A percentile compares a stretch with the other conserved stretches of the same genome.
Conservation (phyloP, 1,140 invertebrate species). For the Neodiprion lecontei region DNA sequence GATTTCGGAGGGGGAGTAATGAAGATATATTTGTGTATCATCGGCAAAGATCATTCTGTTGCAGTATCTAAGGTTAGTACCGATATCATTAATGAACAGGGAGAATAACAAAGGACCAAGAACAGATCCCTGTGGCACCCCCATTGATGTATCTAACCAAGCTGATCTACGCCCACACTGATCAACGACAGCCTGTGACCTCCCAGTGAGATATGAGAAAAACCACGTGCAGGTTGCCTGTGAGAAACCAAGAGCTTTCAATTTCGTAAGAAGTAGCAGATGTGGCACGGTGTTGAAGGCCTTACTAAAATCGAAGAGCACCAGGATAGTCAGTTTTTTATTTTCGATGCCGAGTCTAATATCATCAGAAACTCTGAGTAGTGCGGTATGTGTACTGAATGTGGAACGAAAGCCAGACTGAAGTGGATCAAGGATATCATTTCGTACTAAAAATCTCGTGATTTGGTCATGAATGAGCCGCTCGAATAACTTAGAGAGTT, state of each 20-base stretch:
- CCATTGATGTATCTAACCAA: neutral
- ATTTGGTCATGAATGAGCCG: neutral
- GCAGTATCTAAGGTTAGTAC: no score
- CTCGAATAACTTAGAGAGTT: neutral
- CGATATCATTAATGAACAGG: no score
- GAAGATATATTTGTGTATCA: no score
- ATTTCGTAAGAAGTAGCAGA: neutral
- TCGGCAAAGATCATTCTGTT: no score
- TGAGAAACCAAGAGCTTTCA: neutral
- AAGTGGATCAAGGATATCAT: neutral
- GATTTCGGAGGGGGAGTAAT: no score
- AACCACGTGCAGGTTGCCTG: neutral
- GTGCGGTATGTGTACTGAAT: conserved; percentile 15
- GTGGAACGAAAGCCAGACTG: no score
- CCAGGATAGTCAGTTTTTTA: neutral
- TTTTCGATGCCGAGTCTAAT: conserved; percentile 11
- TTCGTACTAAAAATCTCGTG: neutral
- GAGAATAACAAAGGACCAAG: no score
- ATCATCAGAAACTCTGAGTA: conserved; percentile 16
- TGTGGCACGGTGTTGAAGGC: conserved; percentile 17
- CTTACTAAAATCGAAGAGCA: conserved; percentile 5
- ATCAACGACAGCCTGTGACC: conserved; percentile 3
- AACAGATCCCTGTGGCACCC: no score
- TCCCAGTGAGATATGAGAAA: neutral
- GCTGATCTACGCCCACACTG: neutral